phyloP scores from a whole-genome alignment of 2,797 vertebrate species.

The Apogon talboti region DNA sequence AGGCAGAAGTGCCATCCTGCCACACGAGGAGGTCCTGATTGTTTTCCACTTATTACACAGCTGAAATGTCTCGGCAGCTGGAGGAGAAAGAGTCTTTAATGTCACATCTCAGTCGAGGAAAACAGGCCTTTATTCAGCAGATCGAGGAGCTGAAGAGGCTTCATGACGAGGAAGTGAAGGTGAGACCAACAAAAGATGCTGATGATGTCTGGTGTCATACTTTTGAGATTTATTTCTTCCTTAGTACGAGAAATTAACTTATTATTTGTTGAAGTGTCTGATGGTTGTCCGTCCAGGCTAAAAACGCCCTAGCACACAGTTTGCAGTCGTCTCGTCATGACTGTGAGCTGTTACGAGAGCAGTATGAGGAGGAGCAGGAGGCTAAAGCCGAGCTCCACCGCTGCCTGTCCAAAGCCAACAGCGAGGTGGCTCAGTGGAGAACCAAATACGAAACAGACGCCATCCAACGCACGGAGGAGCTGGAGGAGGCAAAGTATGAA shows the following conservation, averaged over 20 bases:
- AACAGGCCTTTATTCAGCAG: constrained; percentile 79
- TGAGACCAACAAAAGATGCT: background rate
- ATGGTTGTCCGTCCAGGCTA: constrained; percentile 72
- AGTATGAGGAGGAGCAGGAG: constrained; percentile 83
- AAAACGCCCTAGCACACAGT: constrained; percentile 81
- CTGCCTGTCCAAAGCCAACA: constrained; percentile 84
- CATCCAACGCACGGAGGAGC: constrained; percentile 84
- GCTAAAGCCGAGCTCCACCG: constrained; percentile 84
- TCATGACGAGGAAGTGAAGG: constrained; percentile 67
- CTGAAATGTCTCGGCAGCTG: constrained; percentile 78
- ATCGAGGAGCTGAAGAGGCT: constrained; percentile 85
- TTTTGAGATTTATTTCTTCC: too few relatives aligned
- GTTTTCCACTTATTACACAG: constrained; percentile 40
- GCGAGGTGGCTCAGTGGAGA: constrained; percentile 85
- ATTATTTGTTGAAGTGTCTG: background rate
- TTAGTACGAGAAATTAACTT: too few relatives aligned
- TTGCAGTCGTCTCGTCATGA: constrained; percentile 86
- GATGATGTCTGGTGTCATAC: too few relatives aligned
- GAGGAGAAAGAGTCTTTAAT: constrained; percentile 82
- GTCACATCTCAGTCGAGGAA: constrained; percentile 82
- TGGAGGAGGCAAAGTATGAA: constrained; percentile 84
- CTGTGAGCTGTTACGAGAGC: constrained; percentile 86
- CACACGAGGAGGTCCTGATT: background rate
- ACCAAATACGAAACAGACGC: constrained; percentile 84
- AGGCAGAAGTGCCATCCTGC: background rate